These are phyloP conservation scores for Calonectris borealis DNA, from an alignment of 2,113 vertebrate species.

Conservation along the genomic window DNA sequence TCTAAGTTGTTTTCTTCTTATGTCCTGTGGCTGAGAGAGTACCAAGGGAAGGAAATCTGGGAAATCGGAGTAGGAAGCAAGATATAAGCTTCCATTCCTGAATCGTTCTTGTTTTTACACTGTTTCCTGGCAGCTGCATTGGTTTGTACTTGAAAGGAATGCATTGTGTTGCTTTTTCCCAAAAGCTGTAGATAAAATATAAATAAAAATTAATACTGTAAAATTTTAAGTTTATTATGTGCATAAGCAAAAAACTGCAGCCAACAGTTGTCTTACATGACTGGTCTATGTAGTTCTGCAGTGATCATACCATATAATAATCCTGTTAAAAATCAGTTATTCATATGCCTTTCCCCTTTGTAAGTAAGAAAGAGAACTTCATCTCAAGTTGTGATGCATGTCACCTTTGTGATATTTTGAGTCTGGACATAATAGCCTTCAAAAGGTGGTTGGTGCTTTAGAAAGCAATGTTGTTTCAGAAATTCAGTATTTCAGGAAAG, in stretches of 20 bases:
- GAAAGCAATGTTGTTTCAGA: neutral
- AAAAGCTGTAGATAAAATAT: neutral
- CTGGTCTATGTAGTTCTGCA: neutral
- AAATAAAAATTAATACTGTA: neutral
- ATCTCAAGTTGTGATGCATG: neutral
- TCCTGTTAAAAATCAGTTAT: neutral
- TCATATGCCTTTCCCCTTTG: accelerated
- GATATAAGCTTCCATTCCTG: constrained; percentile 40
- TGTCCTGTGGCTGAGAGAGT: constrained; percentile 11
- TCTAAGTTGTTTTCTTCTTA: neutral
- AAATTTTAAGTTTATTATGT: neutral
- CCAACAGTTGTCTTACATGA: neutral
- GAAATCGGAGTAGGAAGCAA: constrained; percentile 41
- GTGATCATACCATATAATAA: neutral
- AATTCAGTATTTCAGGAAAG: neutral
- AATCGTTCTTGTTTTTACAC: constrained; percentile 23
- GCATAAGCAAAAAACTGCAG: neutral
- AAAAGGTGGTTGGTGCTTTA: neutral
- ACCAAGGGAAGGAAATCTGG: constrained; percentile 47
- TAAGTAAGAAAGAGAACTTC: neutral
- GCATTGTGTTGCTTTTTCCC: neutral
- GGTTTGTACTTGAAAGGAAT: constrained; percentile 10
- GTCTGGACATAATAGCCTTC: neutral
- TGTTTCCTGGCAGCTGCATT: constrained; percentile 28
- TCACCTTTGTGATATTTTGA: neutral